These are phyloP conservation scores for Rhopilema esculentum DNA, from an alignment of 30 jellyfish, hydroid and myxozoan species.

Conservation along the genomic window DNA sequence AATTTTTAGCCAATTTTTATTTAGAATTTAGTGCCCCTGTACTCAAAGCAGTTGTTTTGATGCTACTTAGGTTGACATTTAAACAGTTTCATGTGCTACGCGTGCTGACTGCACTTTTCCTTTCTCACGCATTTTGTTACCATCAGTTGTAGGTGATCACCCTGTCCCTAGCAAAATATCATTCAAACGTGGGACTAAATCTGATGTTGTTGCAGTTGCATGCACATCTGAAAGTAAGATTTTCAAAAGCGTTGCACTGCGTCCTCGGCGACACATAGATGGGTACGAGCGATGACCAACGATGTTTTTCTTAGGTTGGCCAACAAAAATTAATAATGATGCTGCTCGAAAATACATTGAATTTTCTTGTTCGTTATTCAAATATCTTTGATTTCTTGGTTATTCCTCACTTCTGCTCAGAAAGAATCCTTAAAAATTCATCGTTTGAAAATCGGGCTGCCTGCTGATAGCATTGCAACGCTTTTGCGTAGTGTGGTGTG, in stretches of 20 bases:
- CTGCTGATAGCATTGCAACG: constrained; percentile 23
- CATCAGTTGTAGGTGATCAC: background rate
- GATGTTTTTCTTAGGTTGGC: too few relatives aligned
- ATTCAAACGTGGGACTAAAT: constrained; percentile 11
- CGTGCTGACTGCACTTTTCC: background rate
- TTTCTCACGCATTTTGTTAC: background rate
- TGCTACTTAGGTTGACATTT: too few relatives aligned
- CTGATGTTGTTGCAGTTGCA: constrained; percentile 70
- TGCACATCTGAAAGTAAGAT: constrained; percentile 71
- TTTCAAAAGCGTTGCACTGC: constrained; percentile 27
- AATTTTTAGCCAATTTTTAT: background rate
- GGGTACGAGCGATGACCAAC: background rate
- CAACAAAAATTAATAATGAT: too few relatives aligned
- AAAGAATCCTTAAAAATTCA: too few relatives aligned
- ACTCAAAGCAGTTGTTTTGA: too few relatives aligned
- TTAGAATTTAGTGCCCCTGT: background rate
- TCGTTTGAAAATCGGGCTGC: background rate
- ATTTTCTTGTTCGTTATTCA: too few relatives aligned
- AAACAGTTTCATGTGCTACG: too few relatives aligned
- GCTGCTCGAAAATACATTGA: too few relatives aligned
- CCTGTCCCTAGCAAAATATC: constrained; percentile 3
- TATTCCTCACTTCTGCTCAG: background rate
- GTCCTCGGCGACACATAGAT: background rate
- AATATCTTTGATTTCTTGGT: background rate
- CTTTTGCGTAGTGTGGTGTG: constrained; percentile 6